Base-by-base conservation (phyloP, 2,113 vertebrate species). In the Callithrix jacchus region DNA sequence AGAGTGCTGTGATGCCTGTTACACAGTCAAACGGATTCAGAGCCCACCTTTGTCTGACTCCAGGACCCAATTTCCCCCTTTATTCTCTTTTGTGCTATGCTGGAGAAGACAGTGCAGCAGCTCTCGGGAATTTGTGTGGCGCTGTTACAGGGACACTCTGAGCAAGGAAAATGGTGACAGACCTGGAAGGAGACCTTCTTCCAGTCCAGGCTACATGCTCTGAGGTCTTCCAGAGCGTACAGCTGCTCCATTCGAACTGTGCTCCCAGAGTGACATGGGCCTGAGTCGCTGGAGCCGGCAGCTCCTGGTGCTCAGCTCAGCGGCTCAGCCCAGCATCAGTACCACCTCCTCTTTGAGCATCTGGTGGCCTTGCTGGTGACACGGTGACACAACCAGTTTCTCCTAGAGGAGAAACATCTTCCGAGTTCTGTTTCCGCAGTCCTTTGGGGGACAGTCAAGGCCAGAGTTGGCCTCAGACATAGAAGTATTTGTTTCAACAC, bases 401-500 rank as follows among this genome's bases (percentile, higher is more conserved):
- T 93, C 16, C 68, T 76, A 80, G 7, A 37, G 16, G 42, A 93
- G 74, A 87, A 77, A 30, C 30, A 30, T 66, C 35, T 14, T 84
- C 58, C n/a, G 76, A 84, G 32, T 85, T 93, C 45, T 61, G 30
- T 77, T 74, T 64, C 74, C 74, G 76, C 5, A 2, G 49, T 30
- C 9, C 66, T 89, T 81, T 86, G 37, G 35, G 56, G 79, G 27
- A 93, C 25, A 20, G 2, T 21, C 0, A 12, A 96, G 90, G 79
- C 82, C 64, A 76, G 49, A 84, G 35, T 12, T 88, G 66, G 27
- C 47, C 81, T 80, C 32, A 8, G 52, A 87, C 21, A 27, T 17
- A 96, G 23, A 54, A 58, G 6, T 18, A 73, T 87, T 95, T 93
- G 32, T 86, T 94, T 95, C 54, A 73, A 30, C 6, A 86, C 54